A percentile compares a stretch with the other conserved stretches of the same genome.
Conservation (phyloP, 2,888 invertebrate species). For the Nematopogon swammerdamellus region DNA sequence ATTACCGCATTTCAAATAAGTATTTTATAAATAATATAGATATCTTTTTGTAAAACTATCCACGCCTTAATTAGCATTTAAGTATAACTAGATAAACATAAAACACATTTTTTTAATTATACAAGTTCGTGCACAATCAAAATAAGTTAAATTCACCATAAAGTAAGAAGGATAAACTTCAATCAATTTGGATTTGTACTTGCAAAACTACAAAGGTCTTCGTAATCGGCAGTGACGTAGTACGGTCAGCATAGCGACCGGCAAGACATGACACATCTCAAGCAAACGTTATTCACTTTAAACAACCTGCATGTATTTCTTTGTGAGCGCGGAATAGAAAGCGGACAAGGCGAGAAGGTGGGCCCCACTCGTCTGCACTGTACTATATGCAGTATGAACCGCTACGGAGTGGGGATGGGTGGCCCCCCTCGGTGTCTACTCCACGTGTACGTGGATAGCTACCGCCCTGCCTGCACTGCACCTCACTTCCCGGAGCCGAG, state of each 20-base stretch:
- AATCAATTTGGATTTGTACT: slow-evolving; percentile 56
- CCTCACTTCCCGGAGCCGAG: neutral
- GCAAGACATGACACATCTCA: slow-evolving; percentile 31
- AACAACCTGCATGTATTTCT: neutral
- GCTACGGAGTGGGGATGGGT: no score
- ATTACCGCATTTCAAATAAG: slow-evolving; percentile 43
- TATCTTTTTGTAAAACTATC: slow-evolving; percentile 40
- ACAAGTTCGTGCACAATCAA: slow-evolving; percentile 51
- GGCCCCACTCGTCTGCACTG: no score
- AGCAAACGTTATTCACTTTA: neutral
- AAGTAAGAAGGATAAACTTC: slow-evolving; percentile 38
- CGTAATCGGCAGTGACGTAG: slow-evolving; percentile 38
- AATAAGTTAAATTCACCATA: slow-evolving; percentile 51
- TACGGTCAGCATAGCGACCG: slow-evolving; percentile 47
- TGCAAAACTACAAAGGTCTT: slow-evolving; percentile 42
- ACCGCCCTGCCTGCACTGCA: neutral
- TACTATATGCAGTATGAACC: no score
- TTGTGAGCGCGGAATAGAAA: neutral
- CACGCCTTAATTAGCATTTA: neutral
- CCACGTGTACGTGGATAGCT: neutral
- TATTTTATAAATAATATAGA: slow-evolving; percentile 46
- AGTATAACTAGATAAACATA: slow-evolving; percentile 24
- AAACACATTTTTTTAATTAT: slow-evolving; percentile 49
- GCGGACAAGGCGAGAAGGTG: neutral
- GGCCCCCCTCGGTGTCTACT: no score